Conservation (phyloP, 1,140 invertebrate genomes). For the Ceratitis capitata region DNA sequence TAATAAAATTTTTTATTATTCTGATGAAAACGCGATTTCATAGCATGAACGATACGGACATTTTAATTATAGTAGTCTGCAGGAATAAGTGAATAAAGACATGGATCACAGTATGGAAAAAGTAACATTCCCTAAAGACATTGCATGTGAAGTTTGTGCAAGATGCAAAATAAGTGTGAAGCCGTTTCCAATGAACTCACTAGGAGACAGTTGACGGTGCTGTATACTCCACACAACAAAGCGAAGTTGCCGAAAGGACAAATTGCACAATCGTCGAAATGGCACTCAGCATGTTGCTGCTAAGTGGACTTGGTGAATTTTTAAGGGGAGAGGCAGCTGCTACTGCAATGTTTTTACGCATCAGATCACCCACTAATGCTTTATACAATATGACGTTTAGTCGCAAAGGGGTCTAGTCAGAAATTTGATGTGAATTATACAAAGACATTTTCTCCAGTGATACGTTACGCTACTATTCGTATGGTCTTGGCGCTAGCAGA, state of each 20-base stretch:
- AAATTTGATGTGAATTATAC: not conserved
- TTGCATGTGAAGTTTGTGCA: constrained; percentile 48
- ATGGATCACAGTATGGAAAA: constrained; percentile 45
- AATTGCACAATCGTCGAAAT: constrained; percentile 48
- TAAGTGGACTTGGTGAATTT: constrained; percentile 53
- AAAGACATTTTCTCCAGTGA: constrained; percentile 44
- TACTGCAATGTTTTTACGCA: constrained; percentile 58
- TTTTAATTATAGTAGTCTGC: constrained; percentile 51
- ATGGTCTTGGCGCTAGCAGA: too few relatives aligned
- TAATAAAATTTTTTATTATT: not conserved
- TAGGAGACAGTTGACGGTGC: constrained; percentile 48
- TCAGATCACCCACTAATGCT: constrained; percentile 16
- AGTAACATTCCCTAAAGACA: constrained; percentile 41
- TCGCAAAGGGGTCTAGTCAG: not conserved
- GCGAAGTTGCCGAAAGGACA: constrained; percentile 58
- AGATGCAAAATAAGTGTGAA: constrained; percentile 50
- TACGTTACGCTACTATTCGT: too few relatives aligned
- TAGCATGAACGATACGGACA: constrained; percentile 53
- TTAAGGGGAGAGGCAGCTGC: constrained; percentile 66
- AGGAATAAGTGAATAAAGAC: constrained; percentile 47
- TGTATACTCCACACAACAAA: constrained; percentile 60
- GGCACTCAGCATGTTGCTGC: constrained; percentile 55
- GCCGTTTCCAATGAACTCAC: constrained; percentile 44
- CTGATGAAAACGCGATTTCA: not conserved
- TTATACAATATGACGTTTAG: not conserved